These are phyloP conservation scores for Neuroterus valhalla DNA, from an alignment of 1,140 invertebrate species.

Conservation along the genomic window DNA sequence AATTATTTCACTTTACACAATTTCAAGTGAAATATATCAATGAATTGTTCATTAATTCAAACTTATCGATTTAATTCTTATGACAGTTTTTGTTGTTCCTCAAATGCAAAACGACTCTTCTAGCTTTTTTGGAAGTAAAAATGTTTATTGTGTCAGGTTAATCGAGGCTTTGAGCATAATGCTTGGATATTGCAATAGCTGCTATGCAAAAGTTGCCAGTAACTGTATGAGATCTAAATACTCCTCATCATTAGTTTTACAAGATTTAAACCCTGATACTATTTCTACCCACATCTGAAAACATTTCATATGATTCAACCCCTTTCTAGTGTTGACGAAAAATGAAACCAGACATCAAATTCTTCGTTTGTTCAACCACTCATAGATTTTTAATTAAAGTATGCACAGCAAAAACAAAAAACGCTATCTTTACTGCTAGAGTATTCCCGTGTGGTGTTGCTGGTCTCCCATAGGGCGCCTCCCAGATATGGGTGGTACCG, in stretches of 20 bases:
- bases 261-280: neutral
- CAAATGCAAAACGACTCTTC: too few relatives aligned
- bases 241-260: neutral
- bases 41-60: too few relatives aligned
- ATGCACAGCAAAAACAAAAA: neutral
- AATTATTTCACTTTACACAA: too few relatives aligned
- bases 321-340: neutral
- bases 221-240: neutral
- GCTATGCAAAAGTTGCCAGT: neutral
- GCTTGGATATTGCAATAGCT: neutral
- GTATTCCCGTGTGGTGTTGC: neutral
- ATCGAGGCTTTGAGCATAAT: too few relatives aligned
- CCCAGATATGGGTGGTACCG: too few relatives aligned
- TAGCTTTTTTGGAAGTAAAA: too few relatives aligned
- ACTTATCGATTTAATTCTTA: too few relatives aligned
- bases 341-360: neutral
- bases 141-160: too few relatives aligned
- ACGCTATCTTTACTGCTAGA: neutral
- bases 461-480: too few relatives aligned
- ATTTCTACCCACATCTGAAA: neutral
- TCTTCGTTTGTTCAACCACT: neutral
- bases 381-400: neutral
- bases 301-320: neutral
- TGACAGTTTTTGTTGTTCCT: too few relatives aligned
- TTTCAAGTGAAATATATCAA: too few relatives aligned